Evolutionary conservation across 2,113 vertebrate species (phyloP).

Genomic region (Gallinago paraguaiae): DNA sequence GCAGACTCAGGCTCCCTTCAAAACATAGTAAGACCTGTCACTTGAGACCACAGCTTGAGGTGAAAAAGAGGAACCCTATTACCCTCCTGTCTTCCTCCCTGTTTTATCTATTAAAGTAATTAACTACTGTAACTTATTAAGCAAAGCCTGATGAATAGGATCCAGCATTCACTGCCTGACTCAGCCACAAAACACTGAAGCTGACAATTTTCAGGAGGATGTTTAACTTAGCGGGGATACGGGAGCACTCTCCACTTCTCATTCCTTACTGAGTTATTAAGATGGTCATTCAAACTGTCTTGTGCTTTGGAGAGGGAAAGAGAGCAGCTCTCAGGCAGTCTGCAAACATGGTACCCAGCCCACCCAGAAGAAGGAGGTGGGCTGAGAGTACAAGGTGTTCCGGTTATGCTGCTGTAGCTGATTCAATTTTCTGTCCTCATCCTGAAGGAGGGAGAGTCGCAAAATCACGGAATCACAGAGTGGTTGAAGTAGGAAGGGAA

Average conservation of each 20-base stretch:
- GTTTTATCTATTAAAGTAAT: not conserved
- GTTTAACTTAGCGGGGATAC: not conserved
- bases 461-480: not conserved
- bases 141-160: not conserved
- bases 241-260: not conserved
- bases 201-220: not conserved
- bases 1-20: not conserved
- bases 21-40: not conserved
- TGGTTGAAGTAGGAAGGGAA: not conserved
- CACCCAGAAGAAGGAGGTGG: not conserved
- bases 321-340: not conserved
- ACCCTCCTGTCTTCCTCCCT: not conserved
- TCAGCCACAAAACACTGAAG: not conserved
- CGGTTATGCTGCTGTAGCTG: rapidly evolving
- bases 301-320: not conserved
- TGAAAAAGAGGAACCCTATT: not conserved
- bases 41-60: not conserved
- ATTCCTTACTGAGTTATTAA: not conserved
- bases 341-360: not conserved
- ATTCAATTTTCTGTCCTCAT: not conserved
- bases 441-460: not conserved
- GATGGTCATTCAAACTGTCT: not conserved
- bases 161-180: not conserved
- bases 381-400: not conserved
- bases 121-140: not conserved